Evolutionary conservation across 2,888 invertebrate species (phyloP).

Genomic region (Scaeva pyrastri): DNA sequence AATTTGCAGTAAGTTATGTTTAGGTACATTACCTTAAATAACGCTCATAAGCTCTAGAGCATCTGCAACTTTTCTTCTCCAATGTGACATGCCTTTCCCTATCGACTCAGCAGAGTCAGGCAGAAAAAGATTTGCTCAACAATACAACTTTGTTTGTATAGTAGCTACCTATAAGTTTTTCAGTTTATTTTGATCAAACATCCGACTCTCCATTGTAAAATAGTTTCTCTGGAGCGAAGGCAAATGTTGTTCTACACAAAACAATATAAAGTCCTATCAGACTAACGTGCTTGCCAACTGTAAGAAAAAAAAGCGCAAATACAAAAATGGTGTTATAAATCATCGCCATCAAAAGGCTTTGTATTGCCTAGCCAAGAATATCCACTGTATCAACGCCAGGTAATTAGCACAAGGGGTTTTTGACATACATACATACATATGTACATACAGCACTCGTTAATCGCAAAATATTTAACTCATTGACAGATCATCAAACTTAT

Average conservation of each 20-base stretch:
- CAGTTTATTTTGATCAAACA: slow-evolving; percentile 50
- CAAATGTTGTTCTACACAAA: slow-evolving; percentile 27
- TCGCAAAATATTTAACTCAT: too few species aligned
- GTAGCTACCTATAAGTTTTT: slow-evolving; percentile 16
- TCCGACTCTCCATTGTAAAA: slow-evolving; percentile 33
- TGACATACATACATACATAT: too few species aligned
- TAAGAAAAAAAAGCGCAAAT: neutral
- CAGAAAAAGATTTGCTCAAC: slow-evolving; percentile 39
- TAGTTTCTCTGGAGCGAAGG: slow-evolving; percentile 50
- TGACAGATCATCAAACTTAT: too few species aligned
- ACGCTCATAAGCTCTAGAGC: neutral
- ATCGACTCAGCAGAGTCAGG: neutral
- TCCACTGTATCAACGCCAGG: too few species aligned
- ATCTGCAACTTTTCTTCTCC: slow-evolving; percentile 28
- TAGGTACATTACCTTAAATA: slow-evolving; percentile 2
- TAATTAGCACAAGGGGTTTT: too few species aligned
- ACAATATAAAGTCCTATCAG: neutral
- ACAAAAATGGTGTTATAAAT: too few species aligned
- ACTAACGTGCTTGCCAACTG: slow-evolving; percentile 14
- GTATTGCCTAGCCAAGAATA: too few species aligned
- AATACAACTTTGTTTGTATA: slow-evolving; percentile 41
- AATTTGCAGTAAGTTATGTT: neutral
- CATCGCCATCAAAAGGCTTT: too few species aligned
- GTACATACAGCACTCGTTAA: too few species aligned
- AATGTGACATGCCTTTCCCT: slow-evolving; percentile 1